Conservation (phyloP, 2,888 invertebrate genomes). For the Selenia dentaria region DNA sequence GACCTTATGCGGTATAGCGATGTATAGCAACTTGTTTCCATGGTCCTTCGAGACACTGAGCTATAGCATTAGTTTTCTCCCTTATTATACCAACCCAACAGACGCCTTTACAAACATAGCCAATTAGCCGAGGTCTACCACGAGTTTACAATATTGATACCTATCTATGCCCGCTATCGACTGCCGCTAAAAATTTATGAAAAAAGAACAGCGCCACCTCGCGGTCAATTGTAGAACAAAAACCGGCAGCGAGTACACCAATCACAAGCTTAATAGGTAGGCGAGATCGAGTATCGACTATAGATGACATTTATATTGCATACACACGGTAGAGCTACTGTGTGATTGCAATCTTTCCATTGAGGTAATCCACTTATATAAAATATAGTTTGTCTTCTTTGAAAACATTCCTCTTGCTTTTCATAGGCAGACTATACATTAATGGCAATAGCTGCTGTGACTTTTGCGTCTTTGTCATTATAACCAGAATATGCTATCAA, state of each 20-base stretch:
- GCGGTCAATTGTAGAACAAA: too few species aligned
- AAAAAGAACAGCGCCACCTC: too few species aligned
- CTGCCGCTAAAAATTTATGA: too few species aligned
- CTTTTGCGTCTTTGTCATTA: constrained; percentile 96
- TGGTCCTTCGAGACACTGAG: constrained; percentile 95
- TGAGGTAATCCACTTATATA: constrained; percentile 95
- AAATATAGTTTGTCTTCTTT: constrained; percentile 95
- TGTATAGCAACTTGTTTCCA: constrained; percentile 93
- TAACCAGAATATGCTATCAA: constrained; percentile 97
- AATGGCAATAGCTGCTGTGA: constrained; percentile 97
- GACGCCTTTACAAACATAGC: constrained; percentile 95
- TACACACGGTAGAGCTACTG: too few species aligned
- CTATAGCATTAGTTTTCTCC: constrained; percentile 96
- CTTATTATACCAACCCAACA: constrained; percentile 95
- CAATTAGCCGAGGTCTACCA: constrained; percentile 97
- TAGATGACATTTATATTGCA: too few species aligned
- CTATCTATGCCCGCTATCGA: too few species aligned
- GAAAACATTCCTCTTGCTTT: constrained; percentile 95
- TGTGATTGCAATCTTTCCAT: constrained; percentile 97
- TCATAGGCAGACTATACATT: constrained; percentile 98
- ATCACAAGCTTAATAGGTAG: too few species aligned
- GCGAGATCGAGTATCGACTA: too few species aligned
- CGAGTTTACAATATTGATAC: too few species aligned
- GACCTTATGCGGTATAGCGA: too few species aligned
- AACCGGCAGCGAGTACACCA: too few species aligned